Evolutionary conservation across 2,797 vertebrate genomes (phyloP), one percentile per base, ranked within the genome.

Genomic region (Synanceia verrucosa): DNA sequence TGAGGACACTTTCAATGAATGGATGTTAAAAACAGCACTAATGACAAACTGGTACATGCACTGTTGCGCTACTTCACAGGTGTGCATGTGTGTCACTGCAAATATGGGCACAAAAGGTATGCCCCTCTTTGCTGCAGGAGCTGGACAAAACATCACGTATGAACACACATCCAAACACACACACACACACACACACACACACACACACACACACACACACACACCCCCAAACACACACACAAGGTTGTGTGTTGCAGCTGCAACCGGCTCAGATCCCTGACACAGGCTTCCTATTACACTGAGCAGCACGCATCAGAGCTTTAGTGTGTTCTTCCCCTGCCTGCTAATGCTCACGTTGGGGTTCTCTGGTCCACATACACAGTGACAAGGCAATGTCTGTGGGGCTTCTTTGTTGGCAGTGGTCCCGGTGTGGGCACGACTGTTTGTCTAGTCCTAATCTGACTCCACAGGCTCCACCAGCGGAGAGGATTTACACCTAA

Each of bases 371-470:
- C 59, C 8, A 9, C 48, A 65, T 59, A 16, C 63, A 21, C 59
- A 55, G 74, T 58, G 73, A 85, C 81, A 86, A 65, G 77, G 56
- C 51, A 48, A 73, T 81, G 81, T 84, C 77, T 70, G 69, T 47
- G 60, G 29, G 71, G 65, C 74, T 78, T 77, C 85, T 85, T n/a
- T 76, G 65, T 77, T 83, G 83, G 84, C 78, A 70, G 73, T 57
- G 61, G 66, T 83, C 72, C 76, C 52, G 4, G 53, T 53, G 74
- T 67, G 77, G 60, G 57, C 76, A 62, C 63, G 73, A 78, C 81
- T 72, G 84, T 90, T 91, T 87, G 88, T 85, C 69, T 85, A 41
- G 60, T 70, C 67, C 78, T 90, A 89, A 91, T 89, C 92, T 87
- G 84, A 73, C 81, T 89, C 77, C 64, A 76, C 78, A 82, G 87